Percentiles rank a stretch among this genome's conserved stretches.
phyloP scores from a whole-genome alignment of 2,113 vertebrate genomes.

The Mustela lutreola region DNA sequence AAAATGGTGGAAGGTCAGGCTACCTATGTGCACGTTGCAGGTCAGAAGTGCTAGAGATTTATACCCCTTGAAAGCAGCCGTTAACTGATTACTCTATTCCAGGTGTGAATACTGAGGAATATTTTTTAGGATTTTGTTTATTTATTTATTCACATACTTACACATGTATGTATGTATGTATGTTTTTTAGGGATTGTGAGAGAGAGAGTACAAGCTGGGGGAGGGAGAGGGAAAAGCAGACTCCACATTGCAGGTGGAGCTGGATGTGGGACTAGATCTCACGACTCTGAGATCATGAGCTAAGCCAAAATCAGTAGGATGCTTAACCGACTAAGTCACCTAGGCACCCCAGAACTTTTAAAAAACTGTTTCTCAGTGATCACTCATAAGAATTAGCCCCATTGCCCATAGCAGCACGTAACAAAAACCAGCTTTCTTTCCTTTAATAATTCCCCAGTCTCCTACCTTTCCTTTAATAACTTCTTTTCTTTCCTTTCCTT shows the following conservation, averaged over 20 bases:
- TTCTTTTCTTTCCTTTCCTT: too few species aligned
- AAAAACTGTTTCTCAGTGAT: neutral
- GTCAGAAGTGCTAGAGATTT: neutral
- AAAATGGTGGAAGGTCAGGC: neutral
- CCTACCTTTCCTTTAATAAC: neutral
- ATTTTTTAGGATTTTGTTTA: neutral
- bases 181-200: neutral
- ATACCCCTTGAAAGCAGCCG: neutral
- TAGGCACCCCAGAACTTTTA: neutral
- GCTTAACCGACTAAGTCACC: neutral
- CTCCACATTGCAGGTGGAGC: neutral
- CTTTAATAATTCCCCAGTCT: neutral
- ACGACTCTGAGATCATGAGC: neutral
- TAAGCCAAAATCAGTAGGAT: neutral
- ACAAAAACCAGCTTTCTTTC: neutral
- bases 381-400: neutral
- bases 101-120: neutral
- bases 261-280: neutral
- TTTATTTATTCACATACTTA: too few species aligned
- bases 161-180: too few species aligned
- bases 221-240: neutral
- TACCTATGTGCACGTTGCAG: neutral
- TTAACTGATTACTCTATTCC: neutral
- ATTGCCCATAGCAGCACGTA: neutral
- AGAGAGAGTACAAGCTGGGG: neutral